These are phyloP conservation scores for Neoaliturus tenellus DNA, from an alignment of 2,888 invertebrate species.

Conservation along the genomic window DNA sequence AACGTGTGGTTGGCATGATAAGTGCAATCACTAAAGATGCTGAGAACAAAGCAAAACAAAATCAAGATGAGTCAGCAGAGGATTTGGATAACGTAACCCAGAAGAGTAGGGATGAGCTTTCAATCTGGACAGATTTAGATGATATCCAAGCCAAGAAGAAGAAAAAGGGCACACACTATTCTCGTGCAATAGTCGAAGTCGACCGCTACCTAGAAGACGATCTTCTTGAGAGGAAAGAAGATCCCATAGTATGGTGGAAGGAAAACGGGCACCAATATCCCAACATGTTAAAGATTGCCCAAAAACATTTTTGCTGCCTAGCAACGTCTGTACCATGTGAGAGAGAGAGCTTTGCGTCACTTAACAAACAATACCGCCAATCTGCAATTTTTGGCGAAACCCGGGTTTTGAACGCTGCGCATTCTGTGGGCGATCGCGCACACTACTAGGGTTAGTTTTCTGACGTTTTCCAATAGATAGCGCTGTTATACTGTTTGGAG, in stretches of 20 bases:
- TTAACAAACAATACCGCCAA: too few relatives aligned
- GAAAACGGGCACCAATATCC: conserved; percentile 62
- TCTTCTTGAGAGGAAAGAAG: conserved; percentile 54
- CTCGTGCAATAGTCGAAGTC: conserved; percentile 60
- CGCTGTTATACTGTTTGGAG: too few relatives aligned
- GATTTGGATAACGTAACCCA: background rate
- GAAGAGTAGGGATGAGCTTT: background rate
- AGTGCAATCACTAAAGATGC: conserved; percentile 14
- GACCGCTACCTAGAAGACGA: conserved; percentile 62
- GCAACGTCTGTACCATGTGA: conserved; percentile 68
- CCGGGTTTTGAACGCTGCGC: too few relatives aligned
- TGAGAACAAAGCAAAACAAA: background rate
- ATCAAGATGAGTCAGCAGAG: background rate
- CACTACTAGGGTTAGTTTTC: too few relatives aligned
- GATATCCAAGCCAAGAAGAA: conserved; percentile 28
- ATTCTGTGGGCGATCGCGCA: too few relatives aligned
- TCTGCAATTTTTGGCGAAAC: too few relatives aligned
- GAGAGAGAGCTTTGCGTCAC: too few relatives aligned
- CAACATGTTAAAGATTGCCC: conserved; percentile 62
- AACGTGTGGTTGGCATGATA: conserved; percentile 22
- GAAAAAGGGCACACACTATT: conserved; percentile 53
- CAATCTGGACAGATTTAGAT: conserved; percentile 57
- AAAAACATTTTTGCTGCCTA: conserved; percentile 62
- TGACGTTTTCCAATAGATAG: too few relatives aligned
- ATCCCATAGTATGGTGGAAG: conserved; percentile 65